Conservation (phyloP, 2,888 invertebrate genomes). For the Marronus borbonicus region DNA sequence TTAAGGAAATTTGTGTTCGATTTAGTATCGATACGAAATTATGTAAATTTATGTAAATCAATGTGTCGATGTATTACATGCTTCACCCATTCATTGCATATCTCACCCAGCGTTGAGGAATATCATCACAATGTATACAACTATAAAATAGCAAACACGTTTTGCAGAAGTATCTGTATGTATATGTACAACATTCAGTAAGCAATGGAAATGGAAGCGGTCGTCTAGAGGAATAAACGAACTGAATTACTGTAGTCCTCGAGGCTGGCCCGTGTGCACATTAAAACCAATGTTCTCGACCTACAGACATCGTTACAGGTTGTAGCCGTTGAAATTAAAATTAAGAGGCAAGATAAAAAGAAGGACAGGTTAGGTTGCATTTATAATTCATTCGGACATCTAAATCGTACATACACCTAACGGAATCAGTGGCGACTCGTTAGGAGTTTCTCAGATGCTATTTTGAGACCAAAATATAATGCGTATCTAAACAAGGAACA, state of each 20-base stretch:
- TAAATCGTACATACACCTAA: conserved; percentile 54
- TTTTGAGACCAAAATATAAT: neutral
- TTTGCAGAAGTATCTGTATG: neutral
- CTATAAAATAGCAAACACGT: neutral
- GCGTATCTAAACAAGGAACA: neutral
- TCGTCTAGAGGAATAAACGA: conserved; percentile 4
- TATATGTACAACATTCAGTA: neutral
- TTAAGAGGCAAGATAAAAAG: conserved; percentile 44
- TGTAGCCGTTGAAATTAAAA: conserved; percentile 46
- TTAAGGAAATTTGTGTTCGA: too few relatives aligned
- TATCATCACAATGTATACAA: neutral
- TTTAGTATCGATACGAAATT: too few relatives aligned
- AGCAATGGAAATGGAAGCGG: conserved; percentile 2
- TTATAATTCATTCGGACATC: conserved; percentile 57
- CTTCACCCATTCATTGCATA: too few relatives aligned
- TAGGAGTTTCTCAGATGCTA: neutral
- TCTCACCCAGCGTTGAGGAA: too few relatives aligned
- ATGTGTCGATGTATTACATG: too few relatives aligned
- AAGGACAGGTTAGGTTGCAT: conserved; percentile 49
- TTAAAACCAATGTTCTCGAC: conserved; percentile 38
- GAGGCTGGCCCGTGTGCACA: conserved; percentile 11
- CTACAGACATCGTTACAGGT: conserved; percentile 44
- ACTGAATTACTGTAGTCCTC: neutral
- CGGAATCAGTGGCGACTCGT: conserved; percentile 50
- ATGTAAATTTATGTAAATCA: too few relatives aligned